Conservation (phyloP, 2,113 vertebrate genomes). For the Siphamia tubifer region DNA sequence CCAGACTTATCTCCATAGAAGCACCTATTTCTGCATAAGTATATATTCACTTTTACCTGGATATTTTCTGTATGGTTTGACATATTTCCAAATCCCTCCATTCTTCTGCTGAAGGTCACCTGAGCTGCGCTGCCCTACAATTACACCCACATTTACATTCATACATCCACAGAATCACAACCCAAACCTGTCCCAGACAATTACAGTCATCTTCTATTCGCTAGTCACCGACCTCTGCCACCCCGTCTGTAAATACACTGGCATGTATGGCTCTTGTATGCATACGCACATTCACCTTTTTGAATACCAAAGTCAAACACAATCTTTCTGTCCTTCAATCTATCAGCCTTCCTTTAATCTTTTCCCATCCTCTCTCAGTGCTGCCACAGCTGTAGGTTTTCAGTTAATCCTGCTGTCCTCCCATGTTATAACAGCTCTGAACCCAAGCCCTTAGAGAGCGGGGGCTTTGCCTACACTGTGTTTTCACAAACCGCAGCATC, state of each 20-base stretch:
- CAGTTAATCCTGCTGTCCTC: slow-evolving; percentile 67
- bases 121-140: not conserved
- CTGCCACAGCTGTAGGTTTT: slow-evolving; percentile 63
- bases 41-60: not conserved
- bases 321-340: slow-evolving; percentile 31
- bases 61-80: not conserved
- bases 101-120: slow-evolving; percentile 38
- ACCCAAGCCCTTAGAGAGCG: slow-evolving; percentile 50
- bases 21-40: no score
- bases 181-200: slow-evolving; percentile 24
- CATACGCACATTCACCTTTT: not conserved
- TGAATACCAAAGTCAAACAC: slow-evolving; percentile 31
- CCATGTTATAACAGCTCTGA: slow-evolving; percentile 73
- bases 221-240: not conserved
- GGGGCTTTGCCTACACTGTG: slow-evolving; percentile 59
- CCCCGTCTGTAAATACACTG: not conserved
- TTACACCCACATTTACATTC: slow-evolving; percentile 16
- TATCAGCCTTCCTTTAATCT: slow-evolving; percentile 38
- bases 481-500: slow-evolving; percentile 71
- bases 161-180: slow-evolving; percentile 3
- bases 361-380: slow-evolving; percentile 18
- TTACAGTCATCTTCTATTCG: slow-evolving; percentile 26
- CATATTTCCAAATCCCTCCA: slow-evolving; percentile 10
- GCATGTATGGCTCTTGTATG: not conserved
- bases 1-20: no score